Evolutionary conservation across 2,888 invertebrate genomes (phyloP).

Genomic region (Campoplex capitator): DNA sequence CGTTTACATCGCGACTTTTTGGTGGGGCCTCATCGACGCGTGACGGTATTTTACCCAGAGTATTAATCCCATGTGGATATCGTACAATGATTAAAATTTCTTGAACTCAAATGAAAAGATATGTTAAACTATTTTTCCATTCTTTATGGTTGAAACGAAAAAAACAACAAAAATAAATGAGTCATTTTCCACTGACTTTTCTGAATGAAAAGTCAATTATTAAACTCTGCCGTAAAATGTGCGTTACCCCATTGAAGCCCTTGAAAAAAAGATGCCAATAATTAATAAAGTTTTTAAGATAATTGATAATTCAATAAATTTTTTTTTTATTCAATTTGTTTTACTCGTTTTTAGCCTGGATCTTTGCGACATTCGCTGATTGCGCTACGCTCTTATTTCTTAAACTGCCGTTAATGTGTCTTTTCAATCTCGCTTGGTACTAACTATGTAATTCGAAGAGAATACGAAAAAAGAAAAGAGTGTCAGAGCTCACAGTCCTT

Average conservation of each 20-base stretch:
- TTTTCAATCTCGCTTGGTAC: slow-evolving; percentile 29
- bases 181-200: not conserved
- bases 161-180: not conserved
- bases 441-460: slow-evolving; percentile 44
- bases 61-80: not conserved
- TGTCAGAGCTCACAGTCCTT: slow-evolving; percentile 34
- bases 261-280: slow-evolving; percentile 7
- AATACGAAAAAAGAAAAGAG: slow-evolving; percentile 53
- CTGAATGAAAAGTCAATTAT: not conserved
- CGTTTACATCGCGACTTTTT: slow-evolving; percentile 1
- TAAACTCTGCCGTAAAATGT: slow-evolving; percentile 44
- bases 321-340: slow-evolving; percentile 35
- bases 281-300: slow-evolving; percentile 35
- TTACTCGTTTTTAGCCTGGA: slow-evolving; percentile 69
- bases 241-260: slow-evolving; percentile 36
- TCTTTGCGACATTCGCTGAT: slow-evolving; percentile 77
- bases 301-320: slow-evolving; percentile 44
- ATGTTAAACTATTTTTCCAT: not conserved
- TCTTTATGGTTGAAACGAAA: not conserved
- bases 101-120: not conserved
- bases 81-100: not conserved
- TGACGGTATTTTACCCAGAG: not conserved
- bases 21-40: slow-evolving; percentile 2
- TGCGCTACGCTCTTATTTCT: slow-evolving; percentile 77
- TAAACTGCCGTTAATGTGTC: slow-evolving; percentile 73